phyloP scores from a whole-genome alignment of 2,888 invertebrate species.

The Nysson spinosus region DNA sequence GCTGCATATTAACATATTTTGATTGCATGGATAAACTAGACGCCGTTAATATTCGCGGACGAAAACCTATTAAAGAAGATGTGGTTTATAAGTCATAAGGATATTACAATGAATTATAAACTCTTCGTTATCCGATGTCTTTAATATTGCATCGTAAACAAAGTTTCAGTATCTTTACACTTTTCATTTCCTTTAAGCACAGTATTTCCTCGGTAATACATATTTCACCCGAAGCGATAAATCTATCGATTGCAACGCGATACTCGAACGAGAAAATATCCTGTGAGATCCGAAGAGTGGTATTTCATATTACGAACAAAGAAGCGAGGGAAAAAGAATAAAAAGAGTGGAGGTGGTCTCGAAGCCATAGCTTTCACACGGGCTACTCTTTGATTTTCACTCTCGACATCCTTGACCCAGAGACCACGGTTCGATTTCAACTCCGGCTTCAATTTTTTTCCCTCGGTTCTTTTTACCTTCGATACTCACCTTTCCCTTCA shows the following conservation, averaged over 20 bases:
- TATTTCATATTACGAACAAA: slow-evolving; percentile 49
- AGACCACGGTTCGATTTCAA: slow-evolving; percentile 61
- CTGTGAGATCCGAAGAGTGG: slow-evolving; percentile 30
- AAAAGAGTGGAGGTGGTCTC: slow-evolving; percentile 24
- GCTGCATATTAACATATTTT: too few relatives aligned
- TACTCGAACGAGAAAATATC: slow-evolving; percentile 10
- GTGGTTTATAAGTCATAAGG: too few relatives aligned
- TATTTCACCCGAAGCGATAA: slow-evolving; percentile 22
- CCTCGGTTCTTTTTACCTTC: slow-evolving; percentile 36
- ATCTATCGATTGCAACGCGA: slow-evolving; percentile 32
- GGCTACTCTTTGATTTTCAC: slow-evolving; percentile 62
- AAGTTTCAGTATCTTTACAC: neutral
- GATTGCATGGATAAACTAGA: too few relatives aligned
- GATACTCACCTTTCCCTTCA: slow-evolving; percentile 61
- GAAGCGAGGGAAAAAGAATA: neutral
- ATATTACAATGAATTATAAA: too few relatives aligned
- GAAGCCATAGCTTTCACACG: slow-evolving; percentile 21
- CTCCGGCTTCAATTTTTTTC: slow-evolving; percentile 65
- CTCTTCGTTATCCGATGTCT: too few relatives aligned
- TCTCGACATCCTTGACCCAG: slow-evolving; percentile 70
- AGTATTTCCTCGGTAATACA: slow-evolving; percentile 9
- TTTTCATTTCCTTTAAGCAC: neutral
- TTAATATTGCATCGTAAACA: too few relatives aligned
- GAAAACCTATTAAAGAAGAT: too few relatives aligned
- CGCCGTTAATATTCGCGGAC: too few relatives aligned